Evolutionary conservation across 2,113 vertebrate genomes (phyloP).

Genomic region (Halichoerus grypus): DNA sequence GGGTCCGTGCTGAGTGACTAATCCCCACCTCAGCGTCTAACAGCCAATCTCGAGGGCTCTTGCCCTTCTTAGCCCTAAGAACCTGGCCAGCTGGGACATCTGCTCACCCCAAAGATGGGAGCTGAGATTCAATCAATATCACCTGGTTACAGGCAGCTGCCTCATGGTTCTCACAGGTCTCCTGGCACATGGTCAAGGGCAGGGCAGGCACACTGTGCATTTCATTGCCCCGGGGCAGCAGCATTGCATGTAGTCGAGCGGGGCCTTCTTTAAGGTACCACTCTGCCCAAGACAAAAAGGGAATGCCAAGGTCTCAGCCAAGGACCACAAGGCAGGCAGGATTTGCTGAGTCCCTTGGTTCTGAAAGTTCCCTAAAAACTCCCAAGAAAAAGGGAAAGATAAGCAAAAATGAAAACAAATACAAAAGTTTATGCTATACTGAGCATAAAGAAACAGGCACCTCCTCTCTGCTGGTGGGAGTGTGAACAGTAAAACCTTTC

Average conservation of each 20-base stretch:
- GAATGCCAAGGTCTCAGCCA: neutral
- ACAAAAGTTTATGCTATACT: neutral
- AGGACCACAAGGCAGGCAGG: neutral
- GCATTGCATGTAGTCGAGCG: constrained; percentile 95
- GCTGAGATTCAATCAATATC: constrained; percentile 93
- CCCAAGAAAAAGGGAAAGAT: neutral
- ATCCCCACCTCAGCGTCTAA: neutral
- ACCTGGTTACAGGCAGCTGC: constrained; percentile 93
- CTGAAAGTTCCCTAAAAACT: constrained; percentile 33
- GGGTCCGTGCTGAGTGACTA: neutral
- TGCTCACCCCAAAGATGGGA: constrained; percentile 92
- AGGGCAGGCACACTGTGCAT: constrained; percentile 98
- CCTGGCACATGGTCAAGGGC: constrained; percentile 94
- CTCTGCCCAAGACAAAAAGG: constrained; percentile 85
- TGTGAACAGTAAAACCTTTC: neutral
- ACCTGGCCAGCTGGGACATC: neutral
- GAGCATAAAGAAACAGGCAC: neutral
- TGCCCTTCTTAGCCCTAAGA: neutral
- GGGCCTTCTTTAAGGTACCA: constrained; percentile 92
- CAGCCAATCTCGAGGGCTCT: neutral
- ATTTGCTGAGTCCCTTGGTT: neutral
- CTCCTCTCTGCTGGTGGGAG: neutral
- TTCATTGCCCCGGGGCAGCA: constrained; percentile 94
- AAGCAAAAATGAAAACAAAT: constrained; percentile 33
- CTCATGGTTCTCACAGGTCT: constrained; percentile 96